Percentiles rank a stretch among this genome's conserved stretches.
phyloP scores from a whole-genome alignment of 2,113 vertebrate species.

The Podarcis cretensis region DNA sequence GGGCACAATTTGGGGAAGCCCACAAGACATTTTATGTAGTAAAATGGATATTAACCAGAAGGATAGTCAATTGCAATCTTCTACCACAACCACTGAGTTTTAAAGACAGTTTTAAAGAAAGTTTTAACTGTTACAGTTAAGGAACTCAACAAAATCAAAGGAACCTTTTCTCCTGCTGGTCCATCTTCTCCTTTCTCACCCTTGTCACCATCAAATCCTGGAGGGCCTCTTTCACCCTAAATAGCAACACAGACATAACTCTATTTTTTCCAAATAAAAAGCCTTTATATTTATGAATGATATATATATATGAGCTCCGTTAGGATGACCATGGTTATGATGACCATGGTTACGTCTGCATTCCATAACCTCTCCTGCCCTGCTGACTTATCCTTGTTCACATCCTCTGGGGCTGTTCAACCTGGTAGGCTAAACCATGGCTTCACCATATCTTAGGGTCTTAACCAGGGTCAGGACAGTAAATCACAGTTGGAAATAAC shows the following conservation, averaged over 20 bases:
- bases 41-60: too few relatives aligned
- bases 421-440: background rate
- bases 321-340: background rate
- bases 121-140: background rate
- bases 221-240: constrained; percentile 83
- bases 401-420: background rate
- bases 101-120: too few relatives aligned
- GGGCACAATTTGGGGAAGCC: too few relatives aligned
- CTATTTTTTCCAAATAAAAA: too few relatives aligned
- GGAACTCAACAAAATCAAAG: rapidly evolving
- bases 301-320: background rate
- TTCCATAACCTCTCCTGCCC: background rate
- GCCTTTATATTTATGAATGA: background rate
- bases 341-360: too few relatives aligned
- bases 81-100: too few relatives aligned
- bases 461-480: too few relatives aligned
- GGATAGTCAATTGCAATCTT: too few relatives aligned
- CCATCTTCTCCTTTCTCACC: constrained; percentile 95
- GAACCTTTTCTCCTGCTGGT: constrained; percentile 85
- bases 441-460: background rate
- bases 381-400: background rate
- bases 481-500: too few relatives aligned
- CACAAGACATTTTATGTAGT: too few relatives aligned
- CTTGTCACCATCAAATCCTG: constrained; percentile 93
- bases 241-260: constrained; percentile 5